A percentile compares a stretch with the other conserved stretches of the same genome.
phyloP scores from a whole-genome alignment of 1,140 invertebrate species.

The Protaetia brevitarsis region DNA sequence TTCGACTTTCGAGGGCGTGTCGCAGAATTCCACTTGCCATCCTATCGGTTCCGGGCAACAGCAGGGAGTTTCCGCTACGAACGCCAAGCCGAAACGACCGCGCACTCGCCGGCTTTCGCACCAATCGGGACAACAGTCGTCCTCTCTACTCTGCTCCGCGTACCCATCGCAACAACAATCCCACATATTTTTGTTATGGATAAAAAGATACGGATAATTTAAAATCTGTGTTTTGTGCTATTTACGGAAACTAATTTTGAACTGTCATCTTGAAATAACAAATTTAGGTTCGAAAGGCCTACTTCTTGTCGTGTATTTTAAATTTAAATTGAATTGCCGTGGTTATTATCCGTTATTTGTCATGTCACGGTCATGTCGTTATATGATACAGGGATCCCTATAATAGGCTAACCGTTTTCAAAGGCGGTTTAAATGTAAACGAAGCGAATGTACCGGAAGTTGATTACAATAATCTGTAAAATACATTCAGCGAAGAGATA shows the following conservation, averaged over 20 bases:
- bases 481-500: too few species aligned
- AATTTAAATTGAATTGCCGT: too few species aligned
- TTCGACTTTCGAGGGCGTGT: constrained; percentile 39
- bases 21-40: constrained; percentile 41
- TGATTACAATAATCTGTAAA: too few species aligned
- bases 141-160: background rate
- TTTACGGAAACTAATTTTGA: background rate
- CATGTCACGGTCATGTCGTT: too few species aligned
- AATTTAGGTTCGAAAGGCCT: background rate
- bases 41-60: constrained; percentile 35
- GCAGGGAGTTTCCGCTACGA: constrained; percentile 33
- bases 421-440: too few species aligned
- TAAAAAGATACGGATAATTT: constrained; percentile 1
- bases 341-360: too few species aligned
- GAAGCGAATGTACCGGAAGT: too few species aligned
- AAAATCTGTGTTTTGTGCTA: background rate
- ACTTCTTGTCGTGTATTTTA: too few species aligned
- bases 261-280: constrained; percentile 8
- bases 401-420: too few species aligned
- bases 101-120: constrained; percentile 26
- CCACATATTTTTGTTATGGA: constrained; percentile 4
- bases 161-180: constrained; percentile 8
- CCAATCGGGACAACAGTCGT: constrained; percentile 22
- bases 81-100: constrained; percentile 37
- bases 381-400: too few species aligned